Percentiles rank a stretch among this genome's conserved stretches.
These are phyloP conservation scores for Gerris buenoi DNA, from an alignment of 1,140 invertebrate species.

Conservation along the genomic window DNA sequence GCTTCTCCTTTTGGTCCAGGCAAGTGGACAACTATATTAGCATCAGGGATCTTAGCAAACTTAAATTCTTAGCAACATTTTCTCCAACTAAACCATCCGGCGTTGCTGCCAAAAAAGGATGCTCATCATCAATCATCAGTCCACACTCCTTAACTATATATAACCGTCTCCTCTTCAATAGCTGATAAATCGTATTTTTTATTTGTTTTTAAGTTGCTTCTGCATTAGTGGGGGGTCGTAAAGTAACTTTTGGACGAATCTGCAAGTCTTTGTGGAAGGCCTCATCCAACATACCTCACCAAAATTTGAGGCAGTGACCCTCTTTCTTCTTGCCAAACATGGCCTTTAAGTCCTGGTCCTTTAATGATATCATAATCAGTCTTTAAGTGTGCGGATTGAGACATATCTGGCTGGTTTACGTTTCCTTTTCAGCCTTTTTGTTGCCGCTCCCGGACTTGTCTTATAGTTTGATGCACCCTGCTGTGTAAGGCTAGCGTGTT, in stretches of 20 bases:
- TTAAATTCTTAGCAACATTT: too few species aligned
- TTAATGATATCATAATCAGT: neutral
- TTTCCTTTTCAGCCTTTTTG: neutral
- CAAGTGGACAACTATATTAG: too few species aligned
- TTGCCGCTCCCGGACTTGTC: neutral
- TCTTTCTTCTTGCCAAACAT: neutral
- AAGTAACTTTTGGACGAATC: neutral
- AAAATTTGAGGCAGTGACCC: neutral
- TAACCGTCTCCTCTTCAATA: too few species aligned
- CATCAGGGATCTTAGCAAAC: too few species aligned
- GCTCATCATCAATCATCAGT: too few species aligned
- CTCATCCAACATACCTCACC: neutral
- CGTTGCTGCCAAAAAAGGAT: too few species aligned
- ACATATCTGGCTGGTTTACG: neutral
- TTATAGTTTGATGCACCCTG: neutral
- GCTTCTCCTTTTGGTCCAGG: too few species aligned
- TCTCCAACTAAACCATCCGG: too few species aligned
- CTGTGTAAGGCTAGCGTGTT: neutral
- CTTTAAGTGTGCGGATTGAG: neutral
- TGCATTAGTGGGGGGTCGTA: neutral
- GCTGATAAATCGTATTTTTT: too few species aligned
- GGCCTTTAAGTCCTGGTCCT: neutral
- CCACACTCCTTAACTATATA: too few species aligned
- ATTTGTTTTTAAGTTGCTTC: too few species aligned
- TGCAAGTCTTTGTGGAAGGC: neutral